phyloP scores from a whole-genome alignment of 1,140 invertebrate species.

The Himalopsyche phryganea region DNA sequence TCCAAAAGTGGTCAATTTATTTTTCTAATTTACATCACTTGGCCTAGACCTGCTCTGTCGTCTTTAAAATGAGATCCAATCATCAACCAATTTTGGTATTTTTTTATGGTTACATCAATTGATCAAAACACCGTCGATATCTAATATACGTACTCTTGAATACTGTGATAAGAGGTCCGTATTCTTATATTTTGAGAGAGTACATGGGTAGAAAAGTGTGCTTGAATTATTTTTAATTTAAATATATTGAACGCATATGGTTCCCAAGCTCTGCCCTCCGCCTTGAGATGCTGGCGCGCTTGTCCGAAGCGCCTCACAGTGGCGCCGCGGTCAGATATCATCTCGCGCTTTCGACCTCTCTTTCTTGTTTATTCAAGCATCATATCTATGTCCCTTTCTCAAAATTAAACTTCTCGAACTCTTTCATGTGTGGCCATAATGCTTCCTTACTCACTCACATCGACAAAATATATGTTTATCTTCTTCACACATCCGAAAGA shows the following conservation, averaged over 20 bases:
- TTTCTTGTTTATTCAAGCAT: neutral
- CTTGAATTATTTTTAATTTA: neutral
- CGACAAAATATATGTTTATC: neutral
- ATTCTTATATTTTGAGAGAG: too few species aligned
- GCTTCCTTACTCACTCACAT: neutral
- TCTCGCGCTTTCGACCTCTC: conserved; percentile 20
- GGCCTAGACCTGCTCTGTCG: too few species aligned
- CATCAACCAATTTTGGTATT: too few species aligned
- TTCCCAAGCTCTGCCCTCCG: neutral
- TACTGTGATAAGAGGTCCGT: too few species aligned
- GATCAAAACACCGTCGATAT: too few species aligned
- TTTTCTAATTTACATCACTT: too few species aligned
- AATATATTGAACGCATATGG: neutral
- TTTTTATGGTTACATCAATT: too few species aligned
- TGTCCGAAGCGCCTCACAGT: conserved; percentile 24
- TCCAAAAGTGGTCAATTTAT: too few species aligned
- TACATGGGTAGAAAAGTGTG: neutral
- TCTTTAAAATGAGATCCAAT: too few species aligned
- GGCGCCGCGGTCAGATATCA: conserved; percentile 32
- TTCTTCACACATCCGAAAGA: neutral
- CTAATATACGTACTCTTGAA: too few species aligned
- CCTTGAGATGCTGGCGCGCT: conserved; percentile 6
- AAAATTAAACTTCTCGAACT: neutral
- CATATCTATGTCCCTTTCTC: neutral
- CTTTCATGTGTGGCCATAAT: neutral